These are phyloP conservation scores for Lycorma delicatula DNA, from an alignment of 1,140 invertebrate genomes.

Conservation along the genomic window DNA sequence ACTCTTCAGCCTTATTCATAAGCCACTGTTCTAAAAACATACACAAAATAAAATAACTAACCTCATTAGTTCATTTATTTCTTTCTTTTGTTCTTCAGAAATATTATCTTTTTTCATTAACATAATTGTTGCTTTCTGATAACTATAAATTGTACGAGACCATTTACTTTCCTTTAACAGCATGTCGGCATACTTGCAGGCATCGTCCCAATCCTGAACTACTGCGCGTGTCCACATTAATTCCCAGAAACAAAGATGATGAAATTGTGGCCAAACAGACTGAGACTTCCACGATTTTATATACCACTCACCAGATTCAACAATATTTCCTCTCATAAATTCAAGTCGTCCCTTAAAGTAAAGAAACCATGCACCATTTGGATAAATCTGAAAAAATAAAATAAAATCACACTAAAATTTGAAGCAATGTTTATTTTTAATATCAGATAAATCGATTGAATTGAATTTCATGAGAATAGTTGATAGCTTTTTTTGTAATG, in stretches of 20 bases:
- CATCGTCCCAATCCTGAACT: slow-evolving; percentile 59
- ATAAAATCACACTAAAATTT: slow-evolving; percentile 11
- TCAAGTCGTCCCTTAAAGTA: slow-evolving; percentile 84
- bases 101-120: slow-evolving; percentile 55
- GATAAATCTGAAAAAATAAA: slow-evolving; percentile 47
- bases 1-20: too few relatives aligned
- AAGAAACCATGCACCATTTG: slow-evolving; percentile 83
- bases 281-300: slow-evolving; percentile 77
- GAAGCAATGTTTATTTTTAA: too few relatives aligned
- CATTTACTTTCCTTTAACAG: slow-evolving; percentile 75
- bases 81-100: slow-evolving; percentile 40
- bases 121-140: slow-evolving; percentile 76
- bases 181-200: slow-evolving; percentile 58
- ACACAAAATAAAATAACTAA: slow-evolving; percentile 33
- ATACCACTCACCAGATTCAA: slow-evolving; percentile 67
- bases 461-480: too few relatives aligned
- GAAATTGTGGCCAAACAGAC: slow-evolving; percentile 84
- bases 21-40: slow-evolving; percentile 1
- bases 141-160: slow-evolving; percentile 86
- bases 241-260: slow-evolving; percentile 94
- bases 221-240: slow-evolving; percentile 76
- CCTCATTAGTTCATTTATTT: slow-evolving; percentile 51
- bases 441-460: too few relatives aligned
- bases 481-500: too few relatives aligned
- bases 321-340: slow-evolving; percentile 70